phyloP scores from a whole-genome alignment of 2,113 vertebrate genomes.

The Hippocampus guttulatus region DNA sequence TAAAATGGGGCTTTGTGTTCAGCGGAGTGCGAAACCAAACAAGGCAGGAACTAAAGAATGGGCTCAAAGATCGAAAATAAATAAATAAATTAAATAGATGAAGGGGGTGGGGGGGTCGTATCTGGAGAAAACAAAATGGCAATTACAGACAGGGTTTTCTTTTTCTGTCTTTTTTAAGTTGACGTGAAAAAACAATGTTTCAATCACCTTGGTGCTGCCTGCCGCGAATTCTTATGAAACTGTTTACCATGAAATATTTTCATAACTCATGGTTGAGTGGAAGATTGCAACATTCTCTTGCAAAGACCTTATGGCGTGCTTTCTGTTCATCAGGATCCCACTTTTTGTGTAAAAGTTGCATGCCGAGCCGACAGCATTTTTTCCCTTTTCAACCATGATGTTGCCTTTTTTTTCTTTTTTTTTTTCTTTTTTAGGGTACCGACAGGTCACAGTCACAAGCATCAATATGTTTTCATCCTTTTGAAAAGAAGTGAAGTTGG shows the following conservation, averaged over 20 bases:
- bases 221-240: conserved; percentile 8
- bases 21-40: conserved; percentile 43
- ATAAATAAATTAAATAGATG: background rate
- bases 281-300: background rate
- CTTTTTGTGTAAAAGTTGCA: too few relatives aligned
- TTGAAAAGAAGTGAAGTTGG: background rate
- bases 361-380: too few relatives aligned
- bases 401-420: too few relatives aligned
- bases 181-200: background rate
- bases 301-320: background rate
- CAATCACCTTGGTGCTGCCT: conserved; percentile 14
- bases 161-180: conserved; percentile 13
- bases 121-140: conserved; percentile 8
- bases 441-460: background rate
- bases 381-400: too few relatives aligned
- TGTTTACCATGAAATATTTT: background rate
- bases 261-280: background rate
- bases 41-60: conserved; percentile 5
- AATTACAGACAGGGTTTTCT: conserved; percentile 10
- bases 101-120: background rate
- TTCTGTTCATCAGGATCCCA: too few relatives aligned
- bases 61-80: background rate
- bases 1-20: conserved; percentile 64
- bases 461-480: background rate
- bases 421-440: background rate